Percentiles rank a stretch among this genome's conserved stretches.
Evolutionary conservation across 2,797 vertebrate species (phyloP).

Genomic region (Falco rusticolus): DNA sequence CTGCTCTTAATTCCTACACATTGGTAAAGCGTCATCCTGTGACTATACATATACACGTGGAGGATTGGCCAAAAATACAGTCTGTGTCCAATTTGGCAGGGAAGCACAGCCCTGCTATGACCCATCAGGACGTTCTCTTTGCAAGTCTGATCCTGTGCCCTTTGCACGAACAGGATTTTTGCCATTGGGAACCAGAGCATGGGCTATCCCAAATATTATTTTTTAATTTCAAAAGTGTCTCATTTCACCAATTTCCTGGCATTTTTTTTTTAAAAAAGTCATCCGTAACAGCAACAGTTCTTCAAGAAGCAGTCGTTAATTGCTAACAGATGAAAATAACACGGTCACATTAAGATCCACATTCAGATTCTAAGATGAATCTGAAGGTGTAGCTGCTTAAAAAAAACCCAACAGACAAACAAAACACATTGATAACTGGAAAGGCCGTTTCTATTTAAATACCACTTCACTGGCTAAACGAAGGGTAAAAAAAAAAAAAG

Average conservation of each 20-base stretch:
- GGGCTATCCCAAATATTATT: neutral
- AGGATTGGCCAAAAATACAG: fast-evolving
- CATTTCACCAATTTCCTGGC: neutral
- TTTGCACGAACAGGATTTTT: neutral
- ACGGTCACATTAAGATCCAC: fast-evolving
- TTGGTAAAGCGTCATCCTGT: neutral
- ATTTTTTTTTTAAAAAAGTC: neutral
- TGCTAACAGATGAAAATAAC: neutral
- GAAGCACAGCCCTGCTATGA: neutral
- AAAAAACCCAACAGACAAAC: neutral
- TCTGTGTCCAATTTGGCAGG: fast-evolving
- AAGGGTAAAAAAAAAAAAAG: neutral
- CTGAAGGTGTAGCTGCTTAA: neutral
- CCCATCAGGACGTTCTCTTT: neutral
- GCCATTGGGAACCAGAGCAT: neutral
- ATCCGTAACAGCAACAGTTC: neutral
- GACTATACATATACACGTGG: neutral
- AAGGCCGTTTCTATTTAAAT: neutral
- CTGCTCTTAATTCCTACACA: neutral
- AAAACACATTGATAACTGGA: neutral
- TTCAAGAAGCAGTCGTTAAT: neutral
- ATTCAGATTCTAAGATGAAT: neutral
- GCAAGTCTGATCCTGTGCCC: neutral
- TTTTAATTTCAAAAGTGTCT: neutral
- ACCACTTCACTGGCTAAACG: neutral